phyloP scores from a whole-genome alignment of 2,797 vertebrate genomes.

The Argya squamiceps region DNA sequence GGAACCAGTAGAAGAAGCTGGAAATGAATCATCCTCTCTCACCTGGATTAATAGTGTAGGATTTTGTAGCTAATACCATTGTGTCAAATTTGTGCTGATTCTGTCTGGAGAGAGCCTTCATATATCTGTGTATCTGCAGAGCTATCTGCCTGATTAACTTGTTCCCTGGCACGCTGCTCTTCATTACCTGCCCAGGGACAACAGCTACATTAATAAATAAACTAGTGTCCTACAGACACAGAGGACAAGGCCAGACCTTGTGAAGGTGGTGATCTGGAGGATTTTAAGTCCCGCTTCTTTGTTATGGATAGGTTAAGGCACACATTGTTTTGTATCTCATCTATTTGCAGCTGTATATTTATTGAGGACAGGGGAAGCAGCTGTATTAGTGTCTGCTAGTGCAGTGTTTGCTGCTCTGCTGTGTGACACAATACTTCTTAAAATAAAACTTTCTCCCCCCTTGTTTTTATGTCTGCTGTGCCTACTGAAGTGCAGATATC shows the following conservation, averaged over 20 bases:
- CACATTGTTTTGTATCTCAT: not conserved
- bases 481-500: not conserved
- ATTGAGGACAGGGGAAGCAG: not conserved
- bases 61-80: not conserved
- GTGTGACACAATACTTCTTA: not conserved
- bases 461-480: not conserved
- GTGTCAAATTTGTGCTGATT: not conserved
- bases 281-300: not conserved
- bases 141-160: not conserved
- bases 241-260: not conserved
- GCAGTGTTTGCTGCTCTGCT: not conserved
- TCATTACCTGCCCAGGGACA: fast-evolving
- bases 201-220: not conserved
- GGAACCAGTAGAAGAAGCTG: not conserved
- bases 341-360: not conserved
- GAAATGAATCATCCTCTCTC: not conserved
- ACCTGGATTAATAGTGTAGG: not conserved
- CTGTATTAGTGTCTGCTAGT: not conserved
- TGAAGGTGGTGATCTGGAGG: not conserved
- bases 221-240: not conserved
- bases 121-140: not conserved
- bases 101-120: not conserved
- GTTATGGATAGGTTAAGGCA: not conserved
- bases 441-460: not conserved
- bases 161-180: fast-evolving